Evolutionary conservation across 2,888 invertebrate genomes (phyloP), one percentile per base, ranked within the genome.

Genomic region (Byasa hedistus): DNA sequence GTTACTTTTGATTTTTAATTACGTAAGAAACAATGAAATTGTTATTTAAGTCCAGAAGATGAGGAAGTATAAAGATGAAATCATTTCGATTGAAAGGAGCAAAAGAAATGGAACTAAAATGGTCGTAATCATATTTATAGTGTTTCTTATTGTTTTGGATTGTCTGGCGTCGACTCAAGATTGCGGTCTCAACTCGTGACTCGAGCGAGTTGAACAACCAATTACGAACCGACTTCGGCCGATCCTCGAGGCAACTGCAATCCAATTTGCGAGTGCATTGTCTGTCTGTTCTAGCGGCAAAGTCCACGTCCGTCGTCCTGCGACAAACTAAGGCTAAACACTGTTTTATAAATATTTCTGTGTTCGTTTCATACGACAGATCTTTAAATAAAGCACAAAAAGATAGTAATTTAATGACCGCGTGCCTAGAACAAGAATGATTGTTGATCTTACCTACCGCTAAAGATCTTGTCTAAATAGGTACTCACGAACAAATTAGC

Each of bases 191-290:
- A 66, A 63, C 73, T 81, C 79, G 81, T 81, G 80, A 80, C 79
- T 77, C 73, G 72, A 74, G 73, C 74, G 72, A 74, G 74, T 71
- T 74, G 74, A 76, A 79, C 75, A 77, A 80, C 83, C 87, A 87
- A 89, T 89, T 87, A 87, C 80, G 78, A 71, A 70, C 70, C 72
- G 75, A 77, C 79, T 80, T 80, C 74, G 76, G 71, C 75, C 76
- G 76, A 77, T 79, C 79, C 82, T 81, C 75, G 75, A 75, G 77
- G 80, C 79, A 78, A 78, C 72, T 78, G 81, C 85, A 85, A 86
- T 87, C 85, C 89, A 89, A 90, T 90, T 89, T 89, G 85, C 77
- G 76, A 81, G 78, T 73, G 82, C 85, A 88, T 86, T 88, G 88
- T 89, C 82, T 81, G 79, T 73, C 78, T 79, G 80, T 81, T 67